phyloP scores from a whole-genome alignment of 2,113 vertebrate genomes.

The Microtus ochrogaster region DNA sequence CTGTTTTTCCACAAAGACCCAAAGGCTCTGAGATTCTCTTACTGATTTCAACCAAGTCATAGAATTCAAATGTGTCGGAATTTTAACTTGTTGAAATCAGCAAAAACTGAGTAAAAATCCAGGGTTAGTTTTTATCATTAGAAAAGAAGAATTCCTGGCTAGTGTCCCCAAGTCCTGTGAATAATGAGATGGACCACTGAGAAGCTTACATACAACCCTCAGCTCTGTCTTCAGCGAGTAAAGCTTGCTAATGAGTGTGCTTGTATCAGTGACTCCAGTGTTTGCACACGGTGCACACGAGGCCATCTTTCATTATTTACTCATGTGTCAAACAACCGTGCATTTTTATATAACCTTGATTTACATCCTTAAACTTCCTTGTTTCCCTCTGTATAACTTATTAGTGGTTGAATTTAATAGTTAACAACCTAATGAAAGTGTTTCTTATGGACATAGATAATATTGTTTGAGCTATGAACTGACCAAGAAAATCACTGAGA shows the following conservation, averaged over 20 bases:
- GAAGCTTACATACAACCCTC: not conserved
- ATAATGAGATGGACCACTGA: not conserved
- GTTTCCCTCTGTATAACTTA: not conserved
- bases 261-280: not conserved
- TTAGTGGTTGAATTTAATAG: not conserved
- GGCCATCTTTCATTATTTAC: slow-evolving; percentile 12
- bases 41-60: not conserved
- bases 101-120: slow-evolving; percentile 38
- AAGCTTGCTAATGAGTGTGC: not conserved
- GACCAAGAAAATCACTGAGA: slow-evolving; percentile 1
- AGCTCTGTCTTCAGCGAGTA: not conserved
- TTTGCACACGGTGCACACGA: not conserved
- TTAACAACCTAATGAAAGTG: not conserved
- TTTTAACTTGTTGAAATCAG: slow-evolving; percentile 57
- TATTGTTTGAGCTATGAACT: not conserved
- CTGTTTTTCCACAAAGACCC: slow-evolving; percentile 38
- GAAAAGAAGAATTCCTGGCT: not conserved
- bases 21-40: not conserved
- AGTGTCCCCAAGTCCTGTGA: not conserved
- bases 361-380: not conserved
- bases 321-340: not conserved
- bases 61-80: slow-evolving; percentile 40
- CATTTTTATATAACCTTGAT: slow-evolving; percentile 2
- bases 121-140: slow-evolving; percentile 26
- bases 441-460: not conserved